Evolutionary conservation across 2,888 invertebrate genomes (phyloP), one percentile per base, ranked within the genome.

Genomic region (Ferdinandea cuprea): DNA sequence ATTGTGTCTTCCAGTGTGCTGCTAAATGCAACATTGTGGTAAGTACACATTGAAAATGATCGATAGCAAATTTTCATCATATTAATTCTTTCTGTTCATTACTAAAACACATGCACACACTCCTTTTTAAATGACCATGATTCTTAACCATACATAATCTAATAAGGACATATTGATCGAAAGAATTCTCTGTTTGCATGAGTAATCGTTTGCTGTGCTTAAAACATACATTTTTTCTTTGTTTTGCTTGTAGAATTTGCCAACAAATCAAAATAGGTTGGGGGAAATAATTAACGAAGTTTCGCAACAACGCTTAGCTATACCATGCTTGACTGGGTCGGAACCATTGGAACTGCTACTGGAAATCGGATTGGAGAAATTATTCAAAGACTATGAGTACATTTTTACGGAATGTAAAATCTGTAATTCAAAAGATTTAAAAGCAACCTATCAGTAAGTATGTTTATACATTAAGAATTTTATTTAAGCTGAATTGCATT

Each of bases 331-430:
- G 0, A 88, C 87, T 40, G 91, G 90, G 1, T 87, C 89, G 0
- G 91, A 91, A 73, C 91, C 91, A 0, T 85, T 91, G 66, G 91
- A 91, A 85, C 77, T 91, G 17, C 85, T 91, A 15, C 73, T 91
- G n/a, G 91, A 91, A 88, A 90, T 91, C 59, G 91, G 91, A 5
- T 84, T 91, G 69, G 91, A 91, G 69, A 91, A 91, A 84, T 73
- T 90, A 1, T 87, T 87, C 42, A 91, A 90, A 85, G 91, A 91
- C 48, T 91, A 91, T 59, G 90, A 90, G 81, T 89, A 88, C 28
- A 91, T 91, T 46, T 90, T 89, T 59, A 87, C 86, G 1, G 90
- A 90, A 72, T 89, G 90, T 74, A 90, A 90, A 86, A 86, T 91
- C 21, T 90, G 91, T 79, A 88, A 88, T 68, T 86, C 86, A 1